Evolutionary conservation across 2,888 invertebrate species (phyloP).

Genomic region (Himalopsyche tibetana): DNA sequence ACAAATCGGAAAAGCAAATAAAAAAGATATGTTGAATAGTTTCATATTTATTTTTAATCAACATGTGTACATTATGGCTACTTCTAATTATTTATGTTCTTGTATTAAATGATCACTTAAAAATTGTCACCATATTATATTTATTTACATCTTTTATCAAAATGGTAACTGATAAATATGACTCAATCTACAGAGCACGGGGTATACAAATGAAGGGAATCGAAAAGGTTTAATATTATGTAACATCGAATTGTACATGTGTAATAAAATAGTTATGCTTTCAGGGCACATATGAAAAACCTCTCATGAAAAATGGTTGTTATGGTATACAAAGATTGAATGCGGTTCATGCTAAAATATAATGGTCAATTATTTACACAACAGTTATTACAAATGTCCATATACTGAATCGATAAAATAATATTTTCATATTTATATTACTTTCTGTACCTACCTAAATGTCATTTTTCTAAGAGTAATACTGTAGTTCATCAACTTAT

Average conservation of each 20-base stretch:
- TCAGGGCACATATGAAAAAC: conserved; percentile 31
- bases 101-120: conserved; percentile 46
- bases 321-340: conserved; percentile 55
- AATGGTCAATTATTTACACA: conserved; percentile 52
- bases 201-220: conserved; percentile 35
- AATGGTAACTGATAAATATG: conserved; percentile 62
- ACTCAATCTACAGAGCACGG: conserved; percentile 56
- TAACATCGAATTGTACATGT: conserved; percentile 45
- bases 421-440: conserved; percentile 48
- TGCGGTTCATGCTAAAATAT: conserved; percentile 45
- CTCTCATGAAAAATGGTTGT: conserved; percentile 43
- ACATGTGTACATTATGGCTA: conserved; percentile 47
- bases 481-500: conserved; percentile 32
- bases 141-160: conserved; percentile 51
- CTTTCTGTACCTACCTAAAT: conserved; percentile 52
- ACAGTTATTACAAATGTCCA: conserved; percentile 45
- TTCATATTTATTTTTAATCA: conserved; percentile 43
- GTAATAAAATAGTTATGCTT: conserved; percentile 57
- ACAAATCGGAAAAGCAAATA: background rate
- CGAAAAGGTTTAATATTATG: conserved; percentile 32
- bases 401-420: conserved; percentile 49
- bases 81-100: conserved; percentile 38
- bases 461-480: conserved; percentile 34
- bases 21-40: conserved; percentile 22
- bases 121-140: conserved; percentile 51